phyloP scores from a whole-genome alignment of 2,113 vertebrate genomes.

The Grammomys dolichurus region DNA sequence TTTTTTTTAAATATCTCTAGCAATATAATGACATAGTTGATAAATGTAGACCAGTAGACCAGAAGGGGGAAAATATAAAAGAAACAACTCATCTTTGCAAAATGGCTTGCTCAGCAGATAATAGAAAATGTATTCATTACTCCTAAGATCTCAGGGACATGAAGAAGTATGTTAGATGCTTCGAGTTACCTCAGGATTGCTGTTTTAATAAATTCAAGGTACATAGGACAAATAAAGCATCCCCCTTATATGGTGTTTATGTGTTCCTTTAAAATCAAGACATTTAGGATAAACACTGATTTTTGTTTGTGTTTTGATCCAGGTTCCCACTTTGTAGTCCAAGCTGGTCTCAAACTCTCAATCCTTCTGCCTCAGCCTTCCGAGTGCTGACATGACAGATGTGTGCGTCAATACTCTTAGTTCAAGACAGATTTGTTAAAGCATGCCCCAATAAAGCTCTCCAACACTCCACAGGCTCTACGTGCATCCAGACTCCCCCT shows the following conservation, averaged over 20 bases:
- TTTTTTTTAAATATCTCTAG: background rate
- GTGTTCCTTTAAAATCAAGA: constrained; percentile 5
- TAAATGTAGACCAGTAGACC: background rate
- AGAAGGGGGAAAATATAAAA: background rate
- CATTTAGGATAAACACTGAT: constrained; percentile 6
- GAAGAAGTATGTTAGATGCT: background rate
- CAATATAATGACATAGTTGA: background rate
- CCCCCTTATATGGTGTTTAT: background rate
- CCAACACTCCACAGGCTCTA: constrained; percentile 91
- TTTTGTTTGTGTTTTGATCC: background rate
- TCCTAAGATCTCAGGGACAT: background rate
- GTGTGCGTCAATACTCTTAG: background rate
- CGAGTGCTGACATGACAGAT: background rate
- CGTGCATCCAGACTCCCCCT: constrained; percentile 98
- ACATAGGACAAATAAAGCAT: background rate
- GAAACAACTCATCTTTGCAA: background rate
- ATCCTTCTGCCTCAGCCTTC: background rate
- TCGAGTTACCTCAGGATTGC: constrained; percentile 32
- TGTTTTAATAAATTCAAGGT: constrained; percentile 33
- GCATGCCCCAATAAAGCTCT: background rate
- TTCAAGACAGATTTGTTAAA: background rate
- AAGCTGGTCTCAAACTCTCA: background rate
- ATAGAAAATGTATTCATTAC: background rate
- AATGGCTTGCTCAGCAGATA: background rate
- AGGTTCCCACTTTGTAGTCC: background rate